Evolutionary conservation across 1,140 invertebrate species (phyloP), one percentile per base, ranked within the genome.

Genomic region (Episyrphus balteatus): DNA sequence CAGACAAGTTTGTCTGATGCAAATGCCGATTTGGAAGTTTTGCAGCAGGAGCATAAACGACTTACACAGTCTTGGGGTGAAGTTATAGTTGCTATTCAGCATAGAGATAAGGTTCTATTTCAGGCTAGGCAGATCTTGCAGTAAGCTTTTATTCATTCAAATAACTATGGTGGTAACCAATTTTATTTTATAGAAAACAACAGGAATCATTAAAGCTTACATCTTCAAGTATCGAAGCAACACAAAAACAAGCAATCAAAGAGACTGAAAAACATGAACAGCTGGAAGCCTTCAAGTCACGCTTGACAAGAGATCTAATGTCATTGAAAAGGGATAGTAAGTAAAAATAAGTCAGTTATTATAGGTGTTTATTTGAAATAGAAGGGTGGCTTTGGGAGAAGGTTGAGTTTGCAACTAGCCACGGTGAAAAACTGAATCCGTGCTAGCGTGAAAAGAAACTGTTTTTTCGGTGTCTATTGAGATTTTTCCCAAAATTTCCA

Each of bases 1-100:
- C 63, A 64, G 50, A 70, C 70, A 55, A 70, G 68, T 36, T 69
- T 77, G 34, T 73, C 75, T 3, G 73, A 82, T 49, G 76, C 76
- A 6, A 80, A 79, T 51, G 75, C 78, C 7, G 83, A 87, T 59
- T 66, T 88, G 18, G 80, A 84, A 58, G 78, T 76, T 14, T 56
- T 86, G 18, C 75, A 83, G 55, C 71, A 76, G 32, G 83, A 87
- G 51, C 76, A 84, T 50, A 75, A 76, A 31, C 75, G 75, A 14
- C 68, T 86, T 3, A 70, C 83, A 34, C 75, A 76, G 55, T 72
- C 81, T 10, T 88, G 84, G 83, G 81, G 83, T 57, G 76, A 79
- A 9, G 79, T 85, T 15, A 71, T 88, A 17, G 67, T 77, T 6
- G 78, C 78, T 46, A 84, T 87, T 50, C 72, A 73, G 32, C 75